Conservation (phyloP, 2,797 vertebrate genomes). For the Spinibarbus caldwelli region DNA sequence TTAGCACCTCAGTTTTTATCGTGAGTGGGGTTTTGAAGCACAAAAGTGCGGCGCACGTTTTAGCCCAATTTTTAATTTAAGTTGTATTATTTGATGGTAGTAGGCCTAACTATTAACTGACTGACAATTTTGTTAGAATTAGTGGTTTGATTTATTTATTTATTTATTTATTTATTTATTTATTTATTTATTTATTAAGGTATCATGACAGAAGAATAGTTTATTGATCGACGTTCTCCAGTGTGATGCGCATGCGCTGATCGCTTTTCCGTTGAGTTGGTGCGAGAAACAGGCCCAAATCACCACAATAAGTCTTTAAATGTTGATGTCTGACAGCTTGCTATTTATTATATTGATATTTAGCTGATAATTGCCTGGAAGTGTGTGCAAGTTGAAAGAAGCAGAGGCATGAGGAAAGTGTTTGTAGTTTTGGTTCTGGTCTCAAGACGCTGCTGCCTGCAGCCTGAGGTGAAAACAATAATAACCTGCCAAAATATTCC, state of each 20-base stretch:
- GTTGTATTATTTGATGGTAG: not conserved
- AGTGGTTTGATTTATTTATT: not conserved
- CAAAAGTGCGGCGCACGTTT: not conserved
- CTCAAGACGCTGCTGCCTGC: not conserved
- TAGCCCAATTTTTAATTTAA: not conserved
- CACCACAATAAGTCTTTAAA: not conserved
- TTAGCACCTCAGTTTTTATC: not conserved
- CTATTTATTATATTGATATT: not conserved
- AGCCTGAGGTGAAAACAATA: constrained; percentile 30
- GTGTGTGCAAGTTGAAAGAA: not conserved
- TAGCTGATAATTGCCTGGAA: not conserved
- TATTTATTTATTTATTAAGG: too few relatives aligned
- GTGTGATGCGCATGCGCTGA: not conserved
- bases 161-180: too few relatives aligned
- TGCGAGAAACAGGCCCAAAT: not conserved
- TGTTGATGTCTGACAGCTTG: not conserved
- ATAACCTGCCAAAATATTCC: constrained; percentile 38
- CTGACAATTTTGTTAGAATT: not conserved
- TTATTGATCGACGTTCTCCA: not conserved
- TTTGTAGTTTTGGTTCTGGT: not conserved
- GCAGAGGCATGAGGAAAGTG: not conserved
- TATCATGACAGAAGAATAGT: not conserved
- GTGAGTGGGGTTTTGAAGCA: not conserved
- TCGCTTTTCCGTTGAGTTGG: not conserved
- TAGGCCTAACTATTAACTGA: not conserved